phyloP scores from a whole-genome alignment of 2,888 invertebrate genomes.

The Calliscelio sp. region DNA sequence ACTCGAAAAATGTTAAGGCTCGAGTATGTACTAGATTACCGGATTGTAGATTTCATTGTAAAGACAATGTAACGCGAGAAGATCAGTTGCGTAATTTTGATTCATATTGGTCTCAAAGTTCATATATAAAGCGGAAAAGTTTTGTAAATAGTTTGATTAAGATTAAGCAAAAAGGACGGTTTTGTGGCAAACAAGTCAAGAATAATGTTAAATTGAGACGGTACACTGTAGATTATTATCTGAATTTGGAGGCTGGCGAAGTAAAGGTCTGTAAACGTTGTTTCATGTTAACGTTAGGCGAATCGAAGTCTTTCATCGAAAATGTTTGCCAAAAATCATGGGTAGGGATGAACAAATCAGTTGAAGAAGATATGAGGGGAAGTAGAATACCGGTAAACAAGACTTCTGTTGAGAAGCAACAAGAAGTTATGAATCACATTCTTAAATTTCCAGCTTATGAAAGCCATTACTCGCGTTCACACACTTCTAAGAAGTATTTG shows the following conservation, averaged over 20 bases:
- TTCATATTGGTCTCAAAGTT: slow-evolving; percentile 33
- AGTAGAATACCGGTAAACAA: slow-evolving; percentile 42
- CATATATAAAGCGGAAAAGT: slow-evolving; percentile 1
- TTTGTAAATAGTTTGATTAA: neutral
- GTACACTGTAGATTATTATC: slow-evolving; percentile 11
- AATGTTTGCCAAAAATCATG: neutral
- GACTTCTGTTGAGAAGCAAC: slow-evolving; percentile 16
- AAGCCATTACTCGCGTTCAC: slow-evolving; percentile 48
- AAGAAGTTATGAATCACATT: slow-evolving; percentile 50
- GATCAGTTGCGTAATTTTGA: slow-evolving; percentile 34
- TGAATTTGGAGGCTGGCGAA: neutral
- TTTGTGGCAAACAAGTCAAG: neutral
- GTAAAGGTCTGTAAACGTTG: slow-evolving; percentile 49
- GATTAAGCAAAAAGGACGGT: neutral
- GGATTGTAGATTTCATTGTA: slow-evolving; percentile 22
- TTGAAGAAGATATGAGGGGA: neutral
- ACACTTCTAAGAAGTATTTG: slow-evolving; percentile 44
- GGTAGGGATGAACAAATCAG: neutral
- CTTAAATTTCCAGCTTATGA: slow-evolving; percentile 55
- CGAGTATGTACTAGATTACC: slow-evolving; percentile 2
- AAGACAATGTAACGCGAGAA: slow-evolving; percentile 3
- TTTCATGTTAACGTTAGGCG: slow-evolving; percentile 41
- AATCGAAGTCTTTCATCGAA: slow-evolving; percentile 4
- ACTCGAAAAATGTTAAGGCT: slow-evolving; percentile 11
- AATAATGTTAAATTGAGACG: no score